A percentile compares a stretch with the other conserved stretches of the same genome.
These are phyloP conservation scores for Trachurus trachurus DNA, from an alignment of 2,797 vertebrate species.

Conservation along the genomic window DNA sequence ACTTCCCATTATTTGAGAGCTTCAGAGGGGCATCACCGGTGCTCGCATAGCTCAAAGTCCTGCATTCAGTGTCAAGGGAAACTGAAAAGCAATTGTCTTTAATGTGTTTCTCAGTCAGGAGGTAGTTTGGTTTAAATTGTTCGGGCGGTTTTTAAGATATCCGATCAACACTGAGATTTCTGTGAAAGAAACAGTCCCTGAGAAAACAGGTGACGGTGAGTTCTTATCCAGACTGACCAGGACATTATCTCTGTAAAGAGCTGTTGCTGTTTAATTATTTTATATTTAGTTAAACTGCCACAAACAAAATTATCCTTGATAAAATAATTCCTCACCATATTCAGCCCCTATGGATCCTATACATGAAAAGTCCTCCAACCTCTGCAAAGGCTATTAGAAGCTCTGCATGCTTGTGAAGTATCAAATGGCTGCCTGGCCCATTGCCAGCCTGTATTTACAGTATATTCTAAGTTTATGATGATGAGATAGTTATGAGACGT, in stretches of 20 bases:
- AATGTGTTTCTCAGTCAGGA: not conserved
- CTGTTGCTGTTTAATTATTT: not conserved
- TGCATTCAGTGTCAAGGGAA: slow-evolving; percentile 34
- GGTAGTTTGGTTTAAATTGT: slow-evolving; percentile 10
- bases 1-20: slow-evolving; percentile 46
- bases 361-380: slow-evolving; percentile 10
- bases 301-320: not conserved
- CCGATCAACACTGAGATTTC: not conserved
- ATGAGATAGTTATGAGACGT: slow-evolving; percentile 52
- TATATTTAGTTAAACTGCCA: not conserved
- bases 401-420: slow-evolving; percentile 41
- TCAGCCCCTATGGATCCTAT: not conserved
- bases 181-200: not conserved
- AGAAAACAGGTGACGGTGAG: not conserved
- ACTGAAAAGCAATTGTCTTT: slow-evolving; percentile 42
- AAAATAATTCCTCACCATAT: not conserved
- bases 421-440: slow-evolving; percentile 49
- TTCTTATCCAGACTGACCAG: slow-evolving; percentile 4
- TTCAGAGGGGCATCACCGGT: slow-evolving; percentile 29
- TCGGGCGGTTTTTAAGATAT: slow-evolving; percentile 6
- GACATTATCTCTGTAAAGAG: not conserved
- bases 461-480: slow-evolving; percentile 57
- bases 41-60: slow-evolving; percentile 18
- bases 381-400: slow-evolving; percentile 32
- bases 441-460: slow-evolving; percentile 66